Evolutionary conservation across 1,140 invertebrate species (phyloP).

Genomic region (Anadara kagoshimensis): DNA sequence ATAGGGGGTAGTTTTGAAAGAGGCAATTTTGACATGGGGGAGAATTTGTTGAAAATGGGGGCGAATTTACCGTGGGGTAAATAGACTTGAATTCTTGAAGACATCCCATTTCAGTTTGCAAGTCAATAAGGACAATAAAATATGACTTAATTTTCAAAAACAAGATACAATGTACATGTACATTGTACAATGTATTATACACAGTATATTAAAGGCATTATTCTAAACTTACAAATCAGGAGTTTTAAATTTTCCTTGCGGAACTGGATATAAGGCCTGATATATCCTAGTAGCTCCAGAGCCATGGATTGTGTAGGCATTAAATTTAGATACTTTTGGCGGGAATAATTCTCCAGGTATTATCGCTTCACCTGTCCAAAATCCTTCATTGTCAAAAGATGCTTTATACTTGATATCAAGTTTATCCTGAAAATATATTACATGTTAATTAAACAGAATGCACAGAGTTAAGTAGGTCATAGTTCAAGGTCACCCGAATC

Average conservation of each 20-base stretch:
- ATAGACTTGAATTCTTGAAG: too few species aligned
- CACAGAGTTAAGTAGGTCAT: too few species aligned
- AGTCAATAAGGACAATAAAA: not conserved
- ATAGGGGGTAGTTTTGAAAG: too few species aligned
- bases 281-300: constrained; percentile 72
- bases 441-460: too few species aligned
- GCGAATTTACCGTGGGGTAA: too few species aligned
- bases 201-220: not conserved
- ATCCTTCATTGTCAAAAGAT: constrained; percentile 38
- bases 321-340: constrained; percentile 75
- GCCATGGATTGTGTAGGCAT: constrained; percentile 79
- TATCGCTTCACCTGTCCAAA: constrained; percentile 72
- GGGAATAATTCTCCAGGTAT: constrained; percentile 74
- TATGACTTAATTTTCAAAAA: not conserved
- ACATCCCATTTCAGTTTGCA: not conserved
- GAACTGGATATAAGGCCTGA: constrained; percentile 75
- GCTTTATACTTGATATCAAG: constrained; percentile 70
- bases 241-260: constrained; percentile 65
- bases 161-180: not conserved
- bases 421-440: constrained; percentile 58
- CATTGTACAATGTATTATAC: not conserved
- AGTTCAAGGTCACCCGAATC: too few species aligned
- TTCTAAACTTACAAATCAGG: constrained; percentile 76
- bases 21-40: too few species aligned
- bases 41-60: too few species aligned